These are phyloP conservation scores for Gambusia affinis DNA, from an alignment of 2,113 vertebrate genomes.

Conservation along the genomic window DNA sequence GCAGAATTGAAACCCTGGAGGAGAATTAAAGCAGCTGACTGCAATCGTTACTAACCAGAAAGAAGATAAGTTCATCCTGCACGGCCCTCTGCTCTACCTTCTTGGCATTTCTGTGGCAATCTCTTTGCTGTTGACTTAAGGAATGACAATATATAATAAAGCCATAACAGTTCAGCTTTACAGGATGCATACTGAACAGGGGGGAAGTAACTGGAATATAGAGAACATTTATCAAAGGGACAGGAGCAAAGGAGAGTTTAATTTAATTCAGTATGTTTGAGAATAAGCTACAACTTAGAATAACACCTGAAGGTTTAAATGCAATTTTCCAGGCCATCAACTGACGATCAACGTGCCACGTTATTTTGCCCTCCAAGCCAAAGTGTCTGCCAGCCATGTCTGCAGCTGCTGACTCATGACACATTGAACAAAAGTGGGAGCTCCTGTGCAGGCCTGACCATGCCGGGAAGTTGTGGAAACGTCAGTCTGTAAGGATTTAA, in stretches of 20 bases:
- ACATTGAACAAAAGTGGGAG: slow-evolving; percentile 34
- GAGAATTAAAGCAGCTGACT: slow-evolving; percentile 23
- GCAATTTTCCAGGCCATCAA: slow-evolving; percentile 83
- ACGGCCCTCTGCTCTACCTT: slow-evolving; percentile 3
- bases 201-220: slow-evolving; percentile 14
- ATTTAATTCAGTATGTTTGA: slow-evolving; percentile 72
- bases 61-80: slow-evolving; percentile 6
- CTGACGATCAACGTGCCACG: slow-evolving; percentile 75
- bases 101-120: slow-evolving; percentile 16
- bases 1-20: slow-evolving; percentile 30
- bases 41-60: slow-evolving; percentile 21
- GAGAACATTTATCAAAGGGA: slow-evolving; percentile 65
- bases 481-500: slow-evolving; percentile 19
- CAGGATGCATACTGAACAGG: slow-evolving; percentile 30
- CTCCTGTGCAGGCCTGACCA: slow-evolving; percentile 13
- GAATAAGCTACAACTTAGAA: slow-evolving; percentile 68
- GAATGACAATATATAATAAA: slow-evolving; percentile 31
- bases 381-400: slow-evolving; percentile 59
- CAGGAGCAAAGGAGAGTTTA: slow-evolving; percentile 55
- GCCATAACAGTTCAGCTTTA: slow-evolving; percentile 30
- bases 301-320: slow-evolving; percentile 80
- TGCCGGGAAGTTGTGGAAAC: slow-evolving; percentile 22
- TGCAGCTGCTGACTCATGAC: slow-evolving; percentile 67
- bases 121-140: slow-evolving; percentile 7
- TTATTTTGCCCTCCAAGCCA: slow-evolving; percentile 61